Evolutionary conservation across 2,888 invertebrate species (phyloP).

Genomic region (Hymenopus coronatus): DNA sequence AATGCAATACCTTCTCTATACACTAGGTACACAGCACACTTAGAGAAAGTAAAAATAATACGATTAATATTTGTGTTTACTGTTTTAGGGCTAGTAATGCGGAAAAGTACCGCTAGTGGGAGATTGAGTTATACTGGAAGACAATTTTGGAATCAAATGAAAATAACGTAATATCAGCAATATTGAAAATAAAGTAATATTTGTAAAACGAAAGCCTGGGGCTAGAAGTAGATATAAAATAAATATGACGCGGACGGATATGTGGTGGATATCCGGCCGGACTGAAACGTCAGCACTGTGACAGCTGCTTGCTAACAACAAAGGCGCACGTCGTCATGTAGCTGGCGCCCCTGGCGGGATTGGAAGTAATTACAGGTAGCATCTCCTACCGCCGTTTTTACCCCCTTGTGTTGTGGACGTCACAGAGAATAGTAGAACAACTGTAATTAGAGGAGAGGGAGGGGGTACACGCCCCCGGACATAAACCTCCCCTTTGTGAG

Average conservation of each 20-base stretch:
- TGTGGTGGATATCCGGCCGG: background rate
- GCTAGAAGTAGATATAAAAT: background rate
- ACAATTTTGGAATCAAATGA: too few relatives aligned
- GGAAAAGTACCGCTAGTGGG: too few relatives aligned
- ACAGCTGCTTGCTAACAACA: background rate
- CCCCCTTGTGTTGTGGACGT: background rate
- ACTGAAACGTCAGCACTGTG: background rate
- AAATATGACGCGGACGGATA: background rate
- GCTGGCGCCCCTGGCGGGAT: background rate
- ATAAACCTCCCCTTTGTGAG: background rate
- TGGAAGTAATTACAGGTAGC: background rate
- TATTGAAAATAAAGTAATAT: too few relatives aligned
- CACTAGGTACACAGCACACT: too few relatives aligned
- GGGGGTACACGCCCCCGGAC: background rate
- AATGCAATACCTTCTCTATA: too few relatives aligned
- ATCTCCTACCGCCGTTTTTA: background rate
- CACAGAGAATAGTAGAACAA: background rate
- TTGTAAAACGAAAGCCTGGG: too few relatives aligned
- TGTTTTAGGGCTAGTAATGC: too few relatives aligned
- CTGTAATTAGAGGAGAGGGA: background rate
- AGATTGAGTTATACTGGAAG: too few relatives aligned
- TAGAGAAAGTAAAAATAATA: too few relatives aligned
- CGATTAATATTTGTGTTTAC: too few relatives aligned
- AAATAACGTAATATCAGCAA: too few relatives aligned
- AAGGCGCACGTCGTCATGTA: background rate